Evolutionary conservation across 2,888 invertebrate genomes (phyloP).

Genomic region (Tupiocoris notatus): DNA sequence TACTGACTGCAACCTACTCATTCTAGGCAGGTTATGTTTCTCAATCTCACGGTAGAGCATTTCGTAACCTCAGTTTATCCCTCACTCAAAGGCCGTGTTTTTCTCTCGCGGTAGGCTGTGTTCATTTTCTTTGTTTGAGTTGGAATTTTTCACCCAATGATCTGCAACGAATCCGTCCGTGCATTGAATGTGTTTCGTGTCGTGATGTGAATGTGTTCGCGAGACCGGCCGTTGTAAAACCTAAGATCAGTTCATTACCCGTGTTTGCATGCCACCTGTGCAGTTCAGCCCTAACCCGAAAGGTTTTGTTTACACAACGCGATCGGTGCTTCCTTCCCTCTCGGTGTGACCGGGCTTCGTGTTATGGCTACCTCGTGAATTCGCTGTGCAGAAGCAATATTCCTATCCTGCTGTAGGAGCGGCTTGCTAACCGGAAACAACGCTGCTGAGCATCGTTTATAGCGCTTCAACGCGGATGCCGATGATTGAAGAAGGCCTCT

Average conservation of each 20-base stretch:
- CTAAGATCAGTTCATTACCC: background rate
- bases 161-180: background rate
- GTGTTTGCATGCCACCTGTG: background rate
- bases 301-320: background rate
- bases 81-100: background rate
- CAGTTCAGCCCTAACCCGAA: background rate
- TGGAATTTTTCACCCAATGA: no score
- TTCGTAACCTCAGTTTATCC: background rate
- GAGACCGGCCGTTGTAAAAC: no score
- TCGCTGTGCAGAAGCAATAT: background rate
- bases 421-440: no score
- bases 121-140: background rate
- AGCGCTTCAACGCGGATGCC: background rate
- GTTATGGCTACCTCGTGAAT: background rate
- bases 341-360: background rate
- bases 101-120: background rate
- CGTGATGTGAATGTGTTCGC: background rate
- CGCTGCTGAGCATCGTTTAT: no score
- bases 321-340: background rate
- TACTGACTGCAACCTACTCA: background rate
- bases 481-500: background rate
- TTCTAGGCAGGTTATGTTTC: background rate
- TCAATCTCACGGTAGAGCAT: background rate
- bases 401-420: background rate
- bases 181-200: background rate